Evolutionary conservation across 2,797 vertebrate genomes (phyloP).

Genomic region (Natrix natrix): DNA sequence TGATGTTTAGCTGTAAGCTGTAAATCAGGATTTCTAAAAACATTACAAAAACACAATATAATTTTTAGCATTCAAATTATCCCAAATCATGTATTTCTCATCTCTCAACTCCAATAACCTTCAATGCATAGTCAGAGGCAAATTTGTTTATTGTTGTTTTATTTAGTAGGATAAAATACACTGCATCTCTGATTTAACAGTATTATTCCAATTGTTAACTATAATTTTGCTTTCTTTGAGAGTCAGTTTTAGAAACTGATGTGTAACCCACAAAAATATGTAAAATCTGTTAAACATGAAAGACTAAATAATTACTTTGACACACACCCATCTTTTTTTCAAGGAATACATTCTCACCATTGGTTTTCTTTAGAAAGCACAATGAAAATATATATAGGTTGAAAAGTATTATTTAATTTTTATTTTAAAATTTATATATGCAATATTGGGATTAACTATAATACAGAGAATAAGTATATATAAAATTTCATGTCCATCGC

Average conservation of each 20-base stretch:
- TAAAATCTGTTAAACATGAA: neutral
- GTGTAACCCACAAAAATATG: neutral
- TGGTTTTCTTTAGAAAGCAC: neutral
- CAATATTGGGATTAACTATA: neutral
- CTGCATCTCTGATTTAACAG: neutral
- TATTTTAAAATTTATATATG: neutral
- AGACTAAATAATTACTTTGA: neutral
- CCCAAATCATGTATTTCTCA: neutral
- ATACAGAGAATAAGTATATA: neutral
- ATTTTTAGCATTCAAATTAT: neutral
- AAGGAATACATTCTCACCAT: neutral
- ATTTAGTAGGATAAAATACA: neutral
- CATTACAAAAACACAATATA: neutral
- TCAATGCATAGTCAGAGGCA: neutral
- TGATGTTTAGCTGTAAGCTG: no score
- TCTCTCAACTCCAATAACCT: neutral
- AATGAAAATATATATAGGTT: neutral
- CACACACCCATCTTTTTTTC: no score
- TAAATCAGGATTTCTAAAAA: no score
- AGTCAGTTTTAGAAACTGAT: neutral
- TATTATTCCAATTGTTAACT: neutral
- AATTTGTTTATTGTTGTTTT: neutral
- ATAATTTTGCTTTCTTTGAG: neutral
- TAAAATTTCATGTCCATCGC: neutral
- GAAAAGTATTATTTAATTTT: neutral